phyloP scores from a whole-genome alignment of 2,797 vertebrate genomes.

The Loris lydekkerianus region DNA sequence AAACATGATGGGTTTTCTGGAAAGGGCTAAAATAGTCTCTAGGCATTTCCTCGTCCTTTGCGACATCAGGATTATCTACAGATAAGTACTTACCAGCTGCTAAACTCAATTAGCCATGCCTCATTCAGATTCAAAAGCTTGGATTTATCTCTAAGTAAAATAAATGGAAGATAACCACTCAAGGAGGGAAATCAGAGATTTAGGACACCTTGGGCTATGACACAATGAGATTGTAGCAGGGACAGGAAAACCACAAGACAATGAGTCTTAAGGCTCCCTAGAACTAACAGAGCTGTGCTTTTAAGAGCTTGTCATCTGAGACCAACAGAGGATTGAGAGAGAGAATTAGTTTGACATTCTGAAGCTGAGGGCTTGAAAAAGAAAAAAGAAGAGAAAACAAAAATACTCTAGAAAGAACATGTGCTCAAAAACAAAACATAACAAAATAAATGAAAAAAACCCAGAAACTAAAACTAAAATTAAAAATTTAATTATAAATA shows the following conservation, averaged over 20 bases:
- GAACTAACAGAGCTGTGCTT: conserved; percentile 36
- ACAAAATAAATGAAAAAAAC: background rate
- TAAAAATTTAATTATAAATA: conserved; percentile 34
- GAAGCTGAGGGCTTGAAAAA: conserved; percentile 57
- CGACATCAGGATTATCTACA: conserved; percentile 78
- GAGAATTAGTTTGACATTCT: conserved; percentile 31
- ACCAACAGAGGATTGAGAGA: conserved; percentile 46
- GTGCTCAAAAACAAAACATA: background rate
- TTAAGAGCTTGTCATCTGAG: conserved; percentile 66
- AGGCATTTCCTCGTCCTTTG: conserved; percentile 21
- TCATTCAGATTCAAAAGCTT: conserved; percentile 70
- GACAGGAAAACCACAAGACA: conserved; percentile 52
- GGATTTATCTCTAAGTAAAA: conserved; percentile 79
- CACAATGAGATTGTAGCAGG: background rate
- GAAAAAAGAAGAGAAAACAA: background rate
- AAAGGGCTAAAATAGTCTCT: conserved; percentile 63
- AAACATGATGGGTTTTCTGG: conserved; percentile 70
- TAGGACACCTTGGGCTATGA: conserved; percentile 43
- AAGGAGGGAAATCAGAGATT: conserved; percentile 62
- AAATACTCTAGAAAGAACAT: background rate
- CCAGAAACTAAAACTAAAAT: conserved; percentile 55
- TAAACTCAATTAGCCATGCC: conserved; percentile 48
- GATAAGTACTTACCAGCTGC: conserved; percentile 28
- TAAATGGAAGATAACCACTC: conserved; percentile 74
- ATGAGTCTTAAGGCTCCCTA: conserved; percentile 31